phyloP scores from a whole-genome alignment of 2,888 invertebrate genomes.

The Drosophila fulvimacula region DNA sequence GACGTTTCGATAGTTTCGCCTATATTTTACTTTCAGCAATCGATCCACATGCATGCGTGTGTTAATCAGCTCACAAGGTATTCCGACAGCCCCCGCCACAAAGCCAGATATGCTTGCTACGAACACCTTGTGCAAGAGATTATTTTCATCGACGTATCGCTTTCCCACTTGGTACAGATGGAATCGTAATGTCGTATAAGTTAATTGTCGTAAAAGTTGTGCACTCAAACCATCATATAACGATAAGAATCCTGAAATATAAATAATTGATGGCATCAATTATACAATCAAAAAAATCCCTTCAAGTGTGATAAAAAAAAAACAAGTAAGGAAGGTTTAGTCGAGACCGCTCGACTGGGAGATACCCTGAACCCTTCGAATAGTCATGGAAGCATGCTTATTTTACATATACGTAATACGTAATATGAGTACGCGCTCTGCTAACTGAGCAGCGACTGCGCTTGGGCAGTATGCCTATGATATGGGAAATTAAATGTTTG shows the following conservation, averaged over 20 bases:
- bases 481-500: too few relatives aligned
- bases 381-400: too few relatives aligned
- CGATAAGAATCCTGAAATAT: slow-evolving; percentile 37
- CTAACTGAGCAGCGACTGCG: too few relatives aligned
- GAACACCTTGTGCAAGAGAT: slow-evolving; percentile 24
- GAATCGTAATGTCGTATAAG: slow-evolving; percentile 53
- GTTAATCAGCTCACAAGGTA: slow-evolving; percentile 52
- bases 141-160: slow-evolving; percentile 22
- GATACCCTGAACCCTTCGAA: too few relatives aligned
- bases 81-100: slow-evolving; percentile 37
- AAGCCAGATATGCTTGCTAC: slow-evolving; percentile 45
- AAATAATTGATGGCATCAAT: too few relatives aligned
- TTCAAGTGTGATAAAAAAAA: too few relatives aligned
- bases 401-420: too few relatives aligned
- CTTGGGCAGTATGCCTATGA: too few relatives aligned
- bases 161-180: slow-evolving; percentile 48
- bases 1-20: slow-evolving; percentile 43
- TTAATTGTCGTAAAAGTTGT: slow-evolving; percentile 44
- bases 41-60: slow-evolving; percentile 59
- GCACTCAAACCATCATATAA: slow-evolving; percentile 53
- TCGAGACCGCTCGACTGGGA: too few relatives aligned
- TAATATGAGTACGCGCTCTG: too few relatives aligned
- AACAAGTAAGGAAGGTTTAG: too few relatives aligned
- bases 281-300: too few relatives aligned
- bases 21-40: background rate